Conservation (phyloP, 2,888 invertebrate species). For the Cylindroiulus punctatus region DNA sequence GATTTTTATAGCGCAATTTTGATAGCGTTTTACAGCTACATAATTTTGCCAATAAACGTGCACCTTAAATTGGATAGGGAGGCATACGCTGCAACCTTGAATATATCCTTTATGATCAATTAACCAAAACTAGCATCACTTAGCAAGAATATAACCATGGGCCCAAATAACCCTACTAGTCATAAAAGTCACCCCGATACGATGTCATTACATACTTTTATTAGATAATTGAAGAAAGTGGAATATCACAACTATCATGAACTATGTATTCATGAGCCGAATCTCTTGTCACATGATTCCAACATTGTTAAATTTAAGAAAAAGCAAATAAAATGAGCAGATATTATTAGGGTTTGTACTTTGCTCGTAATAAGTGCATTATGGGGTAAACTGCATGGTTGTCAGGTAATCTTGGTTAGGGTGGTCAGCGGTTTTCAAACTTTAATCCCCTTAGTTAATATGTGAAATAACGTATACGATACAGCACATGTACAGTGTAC, state of each 20-base stretch:
- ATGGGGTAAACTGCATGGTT: too few species aligned
- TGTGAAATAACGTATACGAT: too few species aligned
- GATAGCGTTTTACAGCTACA: not conserved
- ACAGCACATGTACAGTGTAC: too few species aligned
- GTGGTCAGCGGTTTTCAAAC: too few species aligned
- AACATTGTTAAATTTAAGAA: not conserved
- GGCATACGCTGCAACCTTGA: not conserved
- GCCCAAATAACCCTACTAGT: not conserved
- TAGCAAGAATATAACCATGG: slow-evolving; percentile 37
- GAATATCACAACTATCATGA: not conserved
- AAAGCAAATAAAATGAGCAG: too few species aligned
- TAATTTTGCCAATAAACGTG: not conserved
- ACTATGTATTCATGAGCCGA: not conserved
- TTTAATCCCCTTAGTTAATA: too few species aligned
- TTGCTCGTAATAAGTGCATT: too few species aligned
- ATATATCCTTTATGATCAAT: not conserved
- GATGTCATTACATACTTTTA: not conserved
- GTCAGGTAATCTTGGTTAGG: too few species aligned
- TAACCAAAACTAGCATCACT: slow-evolving; percentile 34
- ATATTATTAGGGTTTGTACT: too few species aligned
- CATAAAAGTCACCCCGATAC: slow-evolving; percentile 1
- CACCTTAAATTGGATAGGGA: not conserved
- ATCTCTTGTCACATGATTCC: not conserved
- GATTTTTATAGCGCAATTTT: not conserved
- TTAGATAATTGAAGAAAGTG: slow-evolving; percentile 21